A percentile compares a stretch with the other conserved stretches of the same genome.
Conservation (phyloP, 1,140 invertebrate genomes). For the Proctacanthus coquilletti region DNA sequence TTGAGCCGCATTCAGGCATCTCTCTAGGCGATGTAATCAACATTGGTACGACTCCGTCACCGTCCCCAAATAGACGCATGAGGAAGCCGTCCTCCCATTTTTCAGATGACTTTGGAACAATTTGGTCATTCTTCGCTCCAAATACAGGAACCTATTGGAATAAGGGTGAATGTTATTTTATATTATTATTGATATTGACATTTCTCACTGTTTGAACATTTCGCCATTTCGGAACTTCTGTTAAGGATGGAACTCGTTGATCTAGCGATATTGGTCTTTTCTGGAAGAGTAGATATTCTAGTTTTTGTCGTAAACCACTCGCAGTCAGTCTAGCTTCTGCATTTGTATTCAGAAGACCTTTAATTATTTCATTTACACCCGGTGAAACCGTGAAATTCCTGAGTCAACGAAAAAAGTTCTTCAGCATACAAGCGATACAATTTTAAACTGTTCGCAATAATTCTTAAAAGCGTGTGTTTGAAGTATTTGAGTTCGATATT, state of each 20-base stretch:
- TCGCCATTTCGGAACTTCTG: background rate
- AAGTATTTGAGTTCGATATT: no score
- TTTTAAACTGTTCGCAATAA: no score
- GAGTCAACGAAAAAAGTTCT: no score
- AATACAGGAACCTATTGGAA: background rate
- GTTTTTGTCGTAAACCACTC: background rate
- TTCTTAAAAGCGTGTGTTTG: no score
- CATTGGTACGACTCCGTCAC: background rate
- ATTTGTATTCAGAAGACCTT: constrained; percentile 1
- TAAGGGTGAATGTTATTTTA: background rate
- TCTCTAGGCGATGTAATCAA: background rate
- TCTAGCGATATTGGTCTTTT: background rate
- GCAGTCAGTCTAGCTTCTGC: constrained; percentile 1
- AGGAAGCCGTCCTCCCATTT: background rate
- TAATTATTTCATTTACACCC: background rate
- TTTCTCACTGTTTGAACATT: background rate
- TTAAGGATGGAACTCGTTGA: background rate
- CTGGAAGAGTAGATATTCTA: background rate
- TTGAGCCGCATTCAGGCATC: background rate
- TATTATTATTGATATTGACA: background rate
- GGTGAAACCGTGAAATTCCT: background rate
- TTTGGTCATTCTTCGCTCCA: background rate
- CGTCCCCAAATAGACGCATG: background rate
- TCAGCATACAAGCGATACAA: no score
- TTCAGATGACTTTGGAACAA: background rate